Evolutionary conservation across 2,113 vertebrate species (phyloP).

Genomic region (Ivindomyrus marchei): DNA sequence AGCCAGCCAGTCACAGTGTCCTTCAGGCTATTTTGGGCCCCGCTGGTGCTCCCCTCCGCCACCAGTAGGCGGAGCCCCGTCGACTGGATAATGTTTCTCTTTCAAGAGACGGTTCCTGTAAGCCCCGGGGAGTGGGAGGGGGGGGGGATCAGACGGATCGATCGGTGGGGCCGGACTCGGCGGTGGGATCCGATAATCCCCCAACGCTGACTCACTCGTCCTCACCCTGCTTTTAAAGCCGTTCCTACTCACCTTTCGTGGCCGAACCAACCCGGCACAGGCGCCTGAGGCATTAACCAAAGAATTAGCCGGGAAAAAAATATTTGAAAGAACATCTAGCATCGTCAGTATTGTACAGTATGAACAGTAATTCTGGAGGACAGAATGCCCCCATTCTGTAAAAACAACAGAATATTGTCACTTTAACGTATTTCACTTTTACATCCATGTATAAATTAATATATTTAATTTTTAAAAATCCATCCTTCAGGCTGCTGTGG

Average conservation of each 20-base stretch:
- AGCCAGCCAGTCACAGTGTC: not conserved
- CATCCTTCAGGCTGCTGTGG: not conserved
- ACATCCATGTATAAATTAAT: not conserved
- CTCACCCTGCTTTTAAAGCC: not conserved
- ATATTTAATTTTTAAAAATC: not conserved
- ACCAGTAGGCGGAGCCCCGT: not conserved
- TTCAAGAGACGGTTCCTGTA: not conserved
- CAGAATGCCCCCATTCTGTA: not conserved
- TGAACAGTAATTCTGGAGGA: not conserved
- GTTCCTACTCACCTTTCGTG: not conserved
- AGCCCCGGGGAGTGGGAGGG: not conserved
- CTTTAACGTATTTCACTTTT: not conserved
- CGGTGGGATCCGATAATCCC: no score
- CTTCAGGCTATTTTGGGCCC: not conserved
- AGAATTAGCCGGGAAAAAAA: not conserved
- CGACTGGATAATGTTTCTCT: not conserved
- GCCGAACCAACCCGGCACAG: not conserved
- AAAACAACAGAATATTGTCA: not conserved
- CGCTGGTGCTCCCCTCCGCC: not conserved
- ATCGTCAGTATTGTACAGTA: not conserved
- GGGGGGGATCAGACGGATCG: constrained; percentile 7
- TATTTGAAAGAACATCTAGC: not conserved
- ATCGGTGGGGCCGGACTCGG: not conserved
- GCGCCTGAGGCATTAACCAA: not conserved
- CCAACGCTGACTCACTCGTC: not conserved